A percentile compares a stretch with the other conserved stretches of the same genome.
phyloP scores from a whole-genome alignment of 1,140 invertebrate genomes.

The Drosophila orosa region DNA sequence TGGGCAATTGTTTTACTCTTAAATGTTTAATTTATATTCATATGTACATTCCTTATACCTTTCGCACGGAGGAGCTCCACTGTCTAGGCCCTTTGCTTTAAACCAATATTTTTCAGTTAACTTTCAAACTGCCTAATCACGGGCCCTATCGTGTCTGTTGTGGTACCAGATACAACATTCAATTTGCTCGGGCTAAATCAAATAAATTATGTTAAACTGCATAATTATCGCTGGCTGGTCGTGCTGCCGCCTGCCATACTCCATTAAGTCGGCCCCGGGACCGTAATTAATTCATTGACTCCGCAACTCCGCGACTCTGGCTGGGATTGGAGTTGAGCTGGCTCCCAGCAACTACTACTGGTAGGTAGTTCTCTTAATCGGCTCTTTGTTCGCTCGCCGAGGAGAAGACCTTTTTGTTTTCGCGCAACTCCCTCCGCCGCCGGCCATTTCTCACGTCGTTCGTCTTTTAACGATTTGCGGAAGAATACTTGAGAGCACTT shows the following conservation, averaged over 20 bases:
- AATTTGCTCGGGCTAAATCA: constrained; percentile 46
- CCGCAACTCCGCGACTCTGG: constrained; percentile 13
- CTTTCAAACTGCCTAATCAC: constrained; percentile 33
- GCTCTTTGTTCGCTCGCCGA: constrained; percentile 15
- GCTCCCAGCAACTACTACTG: constrained; percentile 22
- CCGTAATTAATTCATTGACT: constrained; percentile 54
- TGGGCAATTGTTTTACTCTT: no score
- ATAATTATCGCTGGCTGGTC: constrained; percentile 57
- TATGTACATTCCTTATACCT: no score
- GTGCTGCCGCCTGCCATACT: constrained; percentile 19
- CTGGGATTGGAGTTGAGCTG: neutral
- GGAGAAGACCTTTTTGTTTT: constrained; percentile 15
- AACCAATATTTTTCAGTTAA: neutral
- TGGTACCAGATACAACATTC: constrained; percentile 26
- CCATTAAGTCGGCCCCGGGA: constrained; percentile 36
- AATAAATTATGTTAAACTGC: constrained; percentile 54
- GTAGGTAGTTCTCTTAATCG: constrained; percentile 29
- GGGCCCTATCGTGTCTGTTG: constrained; percentile 6
- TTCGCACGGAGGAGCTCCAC: no score
- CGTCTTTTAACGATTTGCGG: constrained; percentile 70
- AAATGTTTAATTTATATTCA: neutral
- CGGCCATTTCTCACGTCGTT: constrained; percentile 57
- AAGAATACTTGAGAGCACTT: constrained; percentile 76
- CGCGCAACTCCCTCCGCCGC: constrained; percentile 18
- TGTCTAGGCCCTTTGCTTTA: neutral